phyloP scores from a whole-genome alignment of 2,888 invertebrate species.

The Limnephilus marmoratus region DNA sequence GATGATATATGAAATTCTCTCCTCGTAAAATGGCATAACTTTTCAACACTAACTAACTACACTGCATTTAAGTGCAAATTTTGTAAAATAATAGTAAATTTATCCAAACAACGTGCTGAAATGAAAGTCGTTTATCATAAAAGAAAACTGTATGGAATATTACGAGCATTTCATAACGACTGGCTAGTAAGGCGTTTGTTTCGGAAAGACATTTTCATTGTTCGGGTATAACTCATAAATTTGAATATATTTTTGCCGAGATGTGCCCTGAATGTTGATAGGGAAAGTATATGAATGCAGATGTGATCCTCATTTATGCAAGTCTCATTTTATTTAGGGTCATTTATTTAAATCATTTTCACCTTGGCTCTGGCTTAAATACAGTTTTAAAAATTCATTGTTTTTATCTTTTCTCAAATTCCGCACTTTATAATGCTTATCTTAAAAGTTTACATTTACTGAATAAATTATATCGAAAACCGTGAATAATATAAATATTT shows the following conservation, averaged over 20 bases:
- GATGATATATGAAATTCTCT: neutral
- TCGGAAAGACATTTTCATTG: neutral
- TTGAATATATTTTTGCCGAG: conserved; percentile 2
- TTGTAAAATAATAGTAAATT: neutral
- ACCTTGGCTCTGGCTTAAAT: neutral
- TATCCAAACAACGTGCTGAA: neutral
- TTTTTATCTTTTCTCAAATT: neutral
- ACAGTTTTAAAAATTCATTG: neutral
- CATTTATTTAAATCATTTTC: neutral
- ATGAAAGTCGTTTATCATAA: neutral
- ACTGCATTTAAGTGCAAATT: neutral
- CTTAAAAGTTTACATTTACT: neutral
- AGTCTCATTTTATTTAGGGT: neutral
- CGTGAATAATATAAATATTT: neutral
- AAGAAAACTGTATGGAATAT: neutral
- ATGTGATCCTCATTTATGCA: neutral
- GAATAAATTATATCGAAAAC: neutral
- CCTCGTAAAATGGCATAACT: neutral
- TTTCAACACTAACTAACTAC: neutral
- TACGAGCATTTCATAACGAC: neutral
- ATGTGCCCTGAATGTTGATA: neutral
- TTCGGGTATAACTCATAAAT: neutral
- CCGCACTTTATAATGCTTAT: neutral
- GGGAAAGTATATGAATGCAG: neutral
- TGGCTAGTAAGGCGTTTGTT: neutral